These are phyloP conservation scores for Isotomurus palustris DNA, from an alignment of 2,888 invertebrate genomes.

Conservation along the genomic window DNA sequence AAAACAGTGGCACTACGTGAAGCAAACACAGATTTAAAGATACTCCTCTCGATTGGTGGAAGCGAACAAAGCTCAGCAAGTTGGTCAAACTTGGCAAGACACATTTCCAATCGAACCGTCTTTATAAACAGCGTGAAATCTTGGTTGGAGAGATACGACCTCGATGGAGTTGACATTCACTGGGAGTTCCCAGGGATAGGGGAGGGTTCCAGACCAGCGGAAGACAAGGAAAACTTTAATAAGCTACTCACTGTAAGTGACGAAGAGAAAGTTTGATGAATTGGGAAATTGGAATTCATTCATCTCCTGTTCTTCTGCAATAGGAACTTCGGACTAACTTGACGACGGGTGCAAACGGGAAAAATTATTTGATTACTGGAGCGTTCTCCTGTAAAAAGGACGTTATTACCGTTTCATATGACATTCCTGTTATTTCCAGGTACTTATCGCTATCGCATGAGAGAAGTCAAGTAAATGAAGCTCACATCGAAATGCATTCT, in stretches of 20 bases:
- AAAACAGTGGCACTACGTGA: slow-evolving; percentile 52
- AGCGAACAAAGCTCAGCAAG: slow-evolving; percentile 53
- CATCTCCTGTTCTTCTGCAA: neutral
- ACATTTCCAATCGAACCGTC: slow-evolving; percentile 47
- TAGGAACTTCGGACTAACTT: slow-evolving; percentile 46
- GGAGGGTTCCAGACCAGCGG: slow-evolving; percentile 52
- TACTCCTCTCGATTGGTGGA: slow-evolving; percentile 54
- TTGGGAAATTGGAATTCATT: neutral
- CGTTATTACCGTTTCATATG: slow-evolving; percentile 44
- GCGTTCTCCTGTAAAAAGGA: slow-evolving; percentile 53
- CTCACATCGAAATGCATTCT: slow-evolving; percentile 29
- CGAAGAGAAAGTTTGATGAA: neutral
- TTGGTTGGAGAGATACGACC: slow-evolving; percentile 51
- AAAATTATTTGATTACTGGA: slow-evolving; percentile 49
- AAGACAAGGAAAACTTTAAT: slow-evolving; percentile 52
- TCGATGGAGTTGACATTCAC: slow-evolving; percentile 27
- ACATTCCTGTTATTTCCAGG: neutral
- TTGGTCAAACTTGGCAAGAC: slow-evolving; percentile 51
- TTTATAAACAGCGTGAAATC: slow-evolving; percentile 58
- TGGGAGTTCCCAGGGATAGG: slow-evolving; percentile 44
- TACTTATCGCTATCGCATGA: neutral
- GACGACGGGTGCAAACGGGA: slow-evolving; percentile 45
- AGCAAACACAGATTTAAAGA: slow-evolving; percentile 51
- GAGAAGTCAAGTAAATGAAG: neutral
- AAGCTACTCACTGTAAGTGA: slow-evolving; percentile 48